Base-by-base conservation (phyloP, 1,140 invertebrate species). In the Drosophila aff. region DNA sequence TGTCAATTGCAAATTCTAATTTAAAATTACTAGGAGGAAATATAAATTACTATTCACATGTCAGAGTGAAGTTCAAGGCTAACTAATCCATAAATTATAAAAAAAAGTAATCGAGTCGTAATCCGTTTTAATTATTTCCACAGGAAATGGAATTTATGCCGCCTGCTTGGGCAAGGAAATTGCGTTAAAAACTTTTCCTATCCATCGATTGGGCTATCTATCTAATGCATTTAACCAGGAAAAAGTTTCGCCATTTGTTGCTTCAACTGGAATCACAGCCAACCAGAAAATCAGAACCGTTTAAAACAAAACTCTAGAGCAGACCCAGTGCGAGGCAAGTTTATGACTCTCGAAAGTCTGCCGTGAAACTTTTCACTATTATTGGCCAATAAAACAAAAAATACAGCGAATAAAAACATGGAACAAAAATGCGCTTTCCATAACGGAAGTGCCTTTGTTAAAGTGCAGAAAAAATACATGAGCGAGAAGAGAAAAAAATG, bases 371-470 rank as follows among this genome's bases (percentile, higher is more conserved):
- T 75, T 74, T 21, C 62, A 65, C 66, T 61, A 71, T 80, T 87
- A 82, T 87, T 73, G 76, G 49, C 41, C 63, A 55, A 76, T 76
- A 69, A 76, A 82, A 79, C 50, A 52, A 60, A 76, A 76, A 82
- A 76, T 57, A 57, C 26, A 38, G 46, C n/a, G 21, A 47, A 68
- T 59, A 41, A 28, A 73, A 31, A 28, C 36, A 31, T 72, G 67
- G 38, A 41, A 72, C 57, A 72, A 59, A 36, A 72, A 69, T 66
- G 44, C 58, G 62, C 46, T 62, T 75, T 69, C 50, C 79, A 69
- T 67, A 66, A 62, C 33, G 74, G 28, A 72, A 84, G 65, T 57
- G 23, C 49, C 33, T 53, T 71, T 64, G 57, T 52, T 28, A 28
- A 55, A 50, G 40, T 66, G 43, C 53, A 49, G 41, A 53, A 59